A percentile compares a stretch with the other conserved stretches of the same genome.
Evolutionary conservation across 2,113 vertebrate genomes (phyloP).

Genomic region (Trogon surrucura): DNA sequence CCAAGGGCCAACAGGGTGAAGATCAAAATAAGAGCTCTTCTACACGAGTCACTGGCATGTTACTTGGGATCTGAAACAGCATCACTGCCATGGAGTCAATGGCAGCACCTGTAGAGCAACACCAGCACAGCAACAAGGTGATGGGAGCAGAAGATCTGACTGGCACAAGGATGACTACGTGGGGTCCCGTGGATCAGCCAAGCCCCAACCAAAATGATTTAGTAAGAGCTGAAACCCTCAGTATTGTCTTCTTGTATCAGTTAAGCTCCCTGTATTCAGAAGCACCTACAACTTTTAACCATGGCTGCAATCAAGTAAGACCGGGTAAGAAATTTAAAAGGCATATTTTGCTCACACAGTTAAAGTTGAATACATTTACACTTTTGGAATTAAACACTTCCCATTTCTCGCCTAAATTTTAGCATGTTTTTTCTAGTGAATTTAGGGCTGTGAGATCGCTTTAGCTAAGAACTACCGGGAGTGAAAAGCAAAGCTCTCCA

Average conservation of each 20-base stretch:
- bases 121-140: background rate
- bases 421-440: conserved; percentile 4
- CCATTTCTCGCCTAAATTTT: conserved; percentile 17
- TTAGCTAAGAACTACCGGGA: conserved; percentile 9
- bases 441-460: conserved; percentile 35
- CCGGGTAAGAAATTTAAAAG: background rate
- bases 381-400: conserved; percentile 31
- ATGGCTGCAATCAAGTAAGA: background rate
- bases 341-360: conserved; percentile 1
- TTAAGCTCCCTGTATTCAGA: background rate
- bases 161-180: background rate
- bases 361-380: conserved; percentile 38
- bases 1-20: background rate
- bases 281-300: background rate
- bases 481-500: background rate
- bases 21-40: background rate
- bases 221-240: background rate
- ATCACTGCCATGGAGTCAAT: background rate
- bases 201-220: background rate
- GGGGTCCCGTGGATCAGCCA: background rate
- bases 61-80: background rate
- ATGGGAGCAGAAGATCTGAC: background rate
- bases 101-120: background rate
- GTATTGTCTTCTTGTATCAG: background rate
- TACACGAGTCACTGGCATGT: background rate